phyloP scores from a whole-genome alignment of 2,113 vertebrate genomes.

The Tachysurus vachellii region DNA sequence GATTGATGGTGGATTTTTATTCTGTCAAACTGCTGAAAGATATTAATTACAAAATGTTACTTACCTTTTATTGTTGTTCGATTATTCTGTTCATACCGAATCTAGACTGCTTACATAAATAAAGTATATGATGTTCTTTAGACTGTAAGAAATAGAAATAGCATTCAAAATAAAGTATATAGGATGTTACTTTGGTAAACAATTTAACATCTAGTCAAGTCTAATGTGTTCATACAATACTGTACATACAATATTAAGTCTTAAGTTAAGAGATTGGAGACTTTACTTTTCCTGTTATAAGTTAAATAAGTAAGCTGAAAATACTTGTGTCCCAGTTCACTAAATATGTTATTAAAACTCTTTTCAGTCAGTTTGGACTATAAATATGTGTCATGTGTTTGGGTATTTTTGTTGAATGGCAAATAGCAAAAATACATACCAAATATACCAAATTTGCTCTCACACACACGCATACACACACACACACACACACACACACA shows the following conservation, averaged over 20 bases:
- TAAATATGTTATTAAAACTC: neutral
- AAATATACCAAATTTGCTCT: too few relatives aligned
- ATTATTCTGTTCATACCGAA: neutral
- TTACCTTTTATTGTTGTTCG: neutral
- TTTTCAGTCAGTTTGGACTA: neutral
- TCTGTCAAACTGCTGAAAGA: neutral
- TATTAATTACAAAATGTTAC: neutral
- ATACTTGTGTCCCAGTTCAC: neutral
- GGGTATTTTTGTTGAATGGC: too few relatives aligned
- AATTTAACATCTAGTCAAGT: neutral
- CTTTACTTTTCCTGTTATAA: too few relatives aligned
- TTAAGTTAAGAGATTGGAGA: too few relatives aligned
- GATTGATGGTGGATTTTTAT: neutral
- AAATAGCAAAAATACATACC: neutral
- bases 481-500: too few relatives aligned
- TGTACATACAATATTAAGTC: too few relatives aligned
- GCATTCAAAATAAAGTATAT: too few relatives aligned
- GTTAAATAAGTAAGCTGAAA: neutral
- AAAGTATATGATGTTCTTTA: too few relatives aligned
- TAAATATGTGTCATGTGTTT: neutral
- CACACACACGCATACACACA: too few relatives aligned
- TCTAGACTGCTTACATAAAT: too few relatives aligned
- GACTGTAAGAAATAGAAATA: neutral
- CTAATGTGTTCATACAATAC: neutral
- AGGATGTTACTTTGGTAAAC: neutral